Evolutionary conservation across 1,140 invertebrate species (phyloP).

Genomic region (Gonatopus flavifemur): DNA sequence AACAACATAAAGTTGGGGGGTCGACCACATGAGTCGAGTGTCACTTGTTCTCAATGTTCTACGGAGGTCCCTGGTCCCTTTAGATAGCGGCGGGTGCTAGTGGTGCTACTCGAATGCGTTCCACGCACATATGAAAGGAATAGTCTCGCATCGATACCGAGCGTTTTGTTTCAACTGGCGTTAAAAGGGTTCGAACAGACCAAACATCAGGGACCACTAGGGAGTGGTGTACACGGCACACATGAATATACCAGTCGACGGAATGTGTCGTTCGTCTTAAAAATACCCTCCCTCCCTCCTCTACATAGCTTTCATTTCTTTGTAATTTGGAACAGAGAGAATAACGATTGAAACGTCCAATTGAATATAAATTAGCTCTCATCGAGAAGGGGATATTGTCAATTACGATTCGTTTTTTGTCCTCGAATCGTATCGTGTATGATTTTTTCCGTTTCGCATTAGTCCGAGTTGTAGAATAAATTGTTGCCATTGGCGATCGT

Average conservation of each 20-base stretch:
- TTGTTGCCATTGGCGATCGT: slow-evolving; percentile 23
- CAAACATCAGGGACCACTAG: slow-evolving; percentile 22
- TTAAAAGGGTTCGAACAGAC: slow-evolving; percentile 35
- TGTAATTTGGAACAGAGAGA: no score
- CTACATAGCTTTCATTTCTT: no score
- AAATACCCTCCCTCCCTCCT: no score
- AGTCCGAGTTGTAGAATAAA: slow-evolving; percentile 30
- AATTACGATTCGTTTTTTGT: no score
- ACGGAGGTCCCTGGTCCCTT: slow-evolving; percentile 25
- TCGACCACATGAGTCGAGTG: slow-evolving; percentile 41
- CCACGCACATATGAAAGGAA: slow-evolving; percentile 25
- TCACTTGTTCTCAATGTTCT: slow-evolving; percentile 43
- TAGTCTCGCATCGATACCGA: slow-evolving; percentile 45
- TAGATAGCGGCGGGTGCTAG: no score
- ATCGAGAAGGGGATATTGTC: no score
- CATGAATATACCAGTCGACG: no score
- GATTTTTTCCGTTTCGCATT: slow-evolving; percentile 36
- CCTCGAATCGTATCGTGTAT: slow-evolving; percentile 34
- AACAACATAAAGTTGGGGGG: slow-evolving; percentile 39
- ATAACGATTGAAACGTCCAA: no score
- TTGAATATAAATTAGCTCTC: no score
- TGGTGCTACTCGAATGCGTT: slow-evolving; percentile 19
- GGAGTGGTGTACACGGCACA: no score
- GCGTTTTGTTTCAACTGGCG: slow-evolving; percentile 38
- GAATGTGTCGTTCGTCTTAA: no score